Evolutionary conservation across 2,888 invertebrate genomes (phyloP).

Genomic region (Harmothoe impar): DNA sequence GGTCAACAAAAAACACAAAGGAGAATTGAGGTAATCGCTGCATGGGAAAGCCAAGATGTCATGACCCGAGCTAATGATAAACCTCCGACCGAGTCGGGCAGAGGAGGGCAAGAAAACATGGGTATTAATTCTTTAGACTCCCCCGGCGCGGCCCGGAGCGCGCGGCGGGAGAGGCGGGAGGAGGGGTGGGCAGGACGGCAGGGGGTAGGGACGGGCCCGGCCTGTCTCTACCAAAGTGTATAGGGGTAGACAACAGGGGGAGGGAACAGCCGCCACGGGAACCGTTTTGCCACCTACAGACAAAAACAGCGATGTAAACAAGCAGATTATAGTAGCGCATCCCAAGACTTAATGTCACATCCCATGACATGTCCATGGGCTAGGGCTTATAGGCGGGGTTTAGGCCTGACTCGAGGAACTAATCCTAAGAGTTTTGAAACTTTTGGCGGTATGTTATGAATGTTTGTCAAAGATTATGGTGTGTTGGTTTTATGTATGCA

Average conservation of each 20-base stretch:
- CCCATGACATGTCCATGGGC: not conserved
- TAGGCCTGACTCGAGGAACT: too few relatives aligned
- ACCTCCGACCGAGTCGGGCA: not conserved
- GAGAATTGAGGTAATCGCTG: not conserved
- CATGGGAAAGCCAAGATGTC: not conserved
- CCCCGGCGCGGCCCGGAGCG: constrained; percentile 1
- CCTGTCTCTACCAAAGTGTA: not conserved
- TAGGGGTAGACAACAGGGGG: not conserved
- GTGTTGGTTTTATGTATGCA: too few relatives aligned
- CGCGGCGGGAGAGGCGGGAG: not conserved
- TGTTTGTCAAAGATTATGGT: too few relatives aligned
- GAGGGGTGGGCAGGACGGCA: not conserved
- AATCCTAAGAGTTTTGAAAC: too few relatives aligned
- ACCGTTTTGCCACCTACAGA: not conserved
- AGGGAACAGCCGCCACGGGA: not conserved
- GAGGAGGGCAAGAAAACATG: constrained; percentile 1
- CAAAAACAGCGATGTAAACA: constrained; percentile 4
- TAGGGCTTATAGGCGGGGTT: not conserved
- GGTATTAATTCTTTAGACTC: not conserved
- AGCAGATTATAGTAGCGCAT: constrained; percentile 29
- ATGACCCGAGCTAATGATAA: not conserved
- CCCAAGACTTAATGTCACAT: not conserved
- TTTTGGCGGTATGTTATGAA: too few relatives aligned
- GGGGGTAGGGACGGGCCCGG: not conserved
- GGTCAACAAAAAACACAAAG: too few relatives aligned